phyloP scores from a whole-genome alignment of 2,113 vertebrate genomes.

The Tinamus guttatus region DNA sequence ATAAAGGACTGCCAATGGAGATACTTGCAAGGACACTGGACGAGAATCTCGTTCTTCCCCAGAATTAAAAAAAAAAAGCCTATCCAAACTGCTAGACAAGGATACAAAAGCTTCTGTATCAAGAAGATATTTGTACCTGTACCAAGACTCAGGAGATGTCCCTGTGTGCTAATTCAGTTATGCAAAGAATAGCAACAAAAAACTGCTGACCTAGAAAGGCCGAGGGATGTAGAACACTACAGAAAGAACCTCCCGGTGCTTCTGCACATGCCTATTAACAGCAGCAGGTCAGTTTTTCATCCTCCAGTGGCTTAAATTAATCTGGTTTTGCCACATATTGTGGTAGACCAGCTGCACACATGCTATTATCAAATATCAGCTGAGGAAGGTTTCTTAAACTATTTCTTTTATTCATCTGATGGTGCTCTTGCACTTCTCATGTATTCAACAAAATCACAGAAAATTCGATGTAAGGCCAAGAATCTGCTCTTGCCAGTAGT shows the following conservation, averaged over 20 bases:
- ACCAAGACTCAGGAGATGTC: not conserved
- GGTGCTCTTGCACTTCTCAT: not conserved
- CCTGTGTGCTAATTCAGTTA: not conserved
- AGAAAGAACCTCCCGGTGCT: not conserved
- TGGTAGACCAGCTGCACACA: not conserved
- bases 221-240: not conserved
- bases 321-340: not conserved
- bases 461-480: not conserved
- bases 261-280: not conserved
- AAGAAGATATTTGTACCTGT: no score
- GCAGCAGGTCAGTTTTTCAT: not conserved
- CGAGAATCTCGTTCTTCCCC: not conserved
- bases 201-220: slow-evolving; percentile 19
- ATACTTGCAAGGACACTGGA: not conserved
- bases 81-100: not conserved
- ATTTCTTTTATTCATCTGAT: not conserved
- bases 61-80: not conserved
- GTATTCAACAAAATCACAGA: not conserved
- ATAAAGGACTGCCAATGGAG: not conserved
- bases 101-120: not conserved
- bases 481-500: not conserved
- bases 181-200: not conserved
- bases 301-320: not conserved
- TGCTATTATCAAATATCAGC: not conserved
- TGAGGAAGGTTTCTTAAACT: not conserved